Evolutionary conservation across 2,888 invertebrate genomes (phyloP).

Genomic region (Chrysomela aeneicollis): DNA sequence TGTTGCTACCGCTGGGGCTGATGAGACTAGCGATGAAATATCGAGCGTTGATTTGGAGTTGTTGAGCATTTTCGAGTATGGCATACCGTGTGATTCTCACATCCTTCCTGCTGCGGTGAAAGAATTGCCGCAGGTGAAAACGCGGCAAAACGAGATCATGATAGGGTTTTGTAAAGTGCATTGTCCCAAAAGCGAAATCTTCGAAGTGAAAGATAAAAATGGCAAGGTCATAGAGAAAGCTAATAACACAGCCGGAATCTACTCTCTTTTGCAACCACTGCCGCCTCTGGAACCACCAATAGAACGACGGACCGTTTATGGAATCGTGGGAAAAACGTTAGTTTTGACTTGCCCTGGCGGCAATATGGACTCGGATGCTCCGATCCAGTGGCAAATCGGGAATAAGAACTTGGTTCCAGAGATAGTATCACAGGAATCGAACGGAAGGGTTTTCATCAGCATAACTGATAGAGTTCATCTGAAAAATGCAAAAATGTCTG

Average conservation of each 20-base stretch:
- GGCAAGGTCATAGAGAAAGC: conserved; percentile 66
- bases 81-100: conserved; percentile 68
- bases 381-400: conserved; percentile 67
- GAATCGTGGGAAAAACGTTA: conserved; percentile 55
- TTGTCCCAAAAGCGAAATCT: conserved; percentile 62
- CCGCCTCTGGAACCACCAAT: conserved; percentile 61
- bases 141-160: conserved; percentile 66
- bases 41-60: conserved; percentile 49
- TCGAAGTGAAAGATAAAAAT: conserved; percentile 64
- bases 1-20: neutral
- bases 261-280: conserved; percentile 63
- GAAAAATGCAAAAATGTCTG: conserved; percentile 62
- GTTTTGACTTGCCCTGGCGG: conserved; percentile 65
- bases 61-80: conserved; percentile 62
- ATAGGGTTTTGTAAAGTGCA: conserved; percentile 65
- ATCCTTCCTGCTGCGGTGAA: conserved; percentile 62
- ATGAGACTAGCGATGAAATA: neutral
- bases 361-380: conserved; percentile 65
- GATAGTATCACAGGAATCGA: conserved; percentile 62
- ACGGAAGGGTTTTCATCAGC: conserved; percentile 67
- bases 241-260: conserved; percentile 70
- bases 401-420: conserved; percentile 63
- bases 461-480: conserved; percentile 68
- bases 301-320: conserved; percentile 59
- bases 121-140: conserved; percentile 57